Conservation (phyloP, 2,113 vertebrate species). For the Riparia riparia region DNA sequence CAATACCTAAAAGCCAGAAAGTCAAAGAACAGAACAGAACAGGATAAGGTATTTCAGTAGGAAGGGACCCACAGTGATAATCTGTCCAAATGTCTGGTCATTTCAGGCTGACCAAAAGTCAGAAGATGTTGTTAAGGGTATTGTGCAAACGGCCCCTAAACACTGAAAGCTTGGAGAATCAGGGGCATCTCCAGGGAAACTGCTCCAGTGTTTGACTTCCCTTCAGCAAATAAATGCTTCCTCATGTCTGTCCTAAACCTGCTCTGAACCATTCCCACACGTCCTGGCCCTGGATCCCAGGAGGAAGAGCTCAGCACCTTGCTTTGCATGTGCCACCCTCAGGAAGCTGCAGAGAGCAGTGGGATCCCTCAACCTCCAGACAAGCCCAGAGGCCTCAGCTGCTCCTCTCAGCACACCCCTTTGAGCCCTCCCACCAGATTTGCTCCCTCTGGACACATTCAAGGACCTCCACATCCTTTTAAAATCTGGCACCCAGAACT, state of each 20-base stretch:
- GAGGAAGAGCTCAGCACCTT: not conserved
- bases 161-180: not conserved
- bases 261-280: not conserved
- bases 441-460: not conserved
- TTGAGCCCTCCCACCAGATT: not conserved
- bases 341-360: not conserved
- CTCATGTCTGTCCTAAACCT: not conserved
- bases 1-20: not conserved
- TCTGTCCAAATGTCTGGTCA: not conserved
- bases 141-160: not conserved
- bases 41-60: not conserved
- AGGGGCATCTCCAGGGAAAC: not conserved
- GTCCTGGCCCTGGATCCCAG: accelerated
- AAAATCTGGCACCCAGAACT: not conserved
- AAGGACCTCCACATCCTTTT: no score
- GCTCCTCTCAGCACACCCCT: not conserved
- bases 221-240: not conserved
- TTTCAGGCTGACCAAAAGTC: not conserved
- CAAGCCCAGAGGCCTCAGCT: not conserved
- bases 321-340: not conserved
- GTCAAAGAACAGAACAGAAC: accelerated
- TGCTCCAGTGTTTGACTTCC: not conserved
- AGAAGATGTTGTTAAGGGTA: not conserved
- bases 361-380: not conserved
- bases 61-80: not conserved